Evolutionary conservation across 2,797 vertebrate genomes (phyloP).

Genomic region (Austrolebias charrua): DNA sequence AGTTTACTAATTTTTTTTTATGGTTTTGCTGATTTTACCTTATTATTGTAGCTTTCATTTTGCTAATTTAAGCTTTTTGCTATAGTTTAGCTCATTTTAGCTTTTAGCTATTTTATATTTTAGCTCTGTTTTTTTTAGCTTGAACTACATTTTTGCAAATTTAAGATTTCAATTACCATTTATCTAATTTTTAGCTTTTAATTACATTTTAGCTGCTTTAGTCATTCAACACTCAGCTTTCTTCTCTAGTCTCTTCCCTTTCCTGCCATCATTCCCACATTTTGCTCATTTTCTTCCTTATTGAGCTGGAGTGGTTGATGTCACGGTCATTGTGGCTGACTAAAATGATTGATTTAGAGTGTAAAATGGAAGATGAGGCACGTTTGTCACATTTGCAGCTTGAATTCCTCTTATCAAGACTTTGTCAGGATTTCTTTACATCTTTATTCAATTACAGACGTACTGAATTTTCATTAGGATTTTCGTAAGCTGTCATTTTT

Average conservation of each 20-base stretch:
- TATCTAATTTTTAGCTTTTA: no score
- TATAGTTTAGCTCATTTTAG: no score
- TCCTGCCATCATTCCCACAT: slow-evolving; percentile 8
- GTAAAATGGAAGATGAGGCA: slow-evolving; percentile 31
- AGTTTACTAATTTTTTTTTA: no score
- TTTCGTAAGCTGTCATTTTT: slow-evolving; percentile 45
- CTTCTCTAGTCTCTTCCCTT: not conserved
- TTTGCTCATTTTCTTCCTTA: slow-evolving; percentile 30
- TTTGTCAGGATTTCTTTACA: not conserved
- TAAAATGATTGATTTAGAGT: slow-evolving; percentile 55
- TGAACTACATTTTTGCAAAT: no score
- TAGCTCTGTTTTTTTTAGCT: no score
- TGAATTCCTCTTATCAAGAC: slow-evolving; percentile 43
- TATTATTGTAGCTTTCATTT: no score
- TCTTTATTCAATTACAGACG: slow-evolving; percentile 62
- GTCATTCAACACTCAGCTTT: no score
- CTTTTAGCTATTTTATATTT: no score
- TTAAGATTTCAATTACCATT: no score
- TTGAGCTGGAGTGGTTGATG: slow-evolving; percentile 44
- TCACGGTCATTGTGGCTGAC: slow-evolving; percentile 31
- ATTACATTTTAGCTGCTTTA: no score
- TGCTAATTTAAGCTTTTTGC: no score
- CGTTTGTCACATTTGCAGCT: slow-evolving; percentile 49
- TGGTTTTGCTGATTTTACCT: no score
- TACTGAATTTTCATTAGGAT: slow-evolving; percentile 54